Base-by-base conservation (phyloP, 2,113 vertebrate species). In the Muntiacus muntjak region DNA sequence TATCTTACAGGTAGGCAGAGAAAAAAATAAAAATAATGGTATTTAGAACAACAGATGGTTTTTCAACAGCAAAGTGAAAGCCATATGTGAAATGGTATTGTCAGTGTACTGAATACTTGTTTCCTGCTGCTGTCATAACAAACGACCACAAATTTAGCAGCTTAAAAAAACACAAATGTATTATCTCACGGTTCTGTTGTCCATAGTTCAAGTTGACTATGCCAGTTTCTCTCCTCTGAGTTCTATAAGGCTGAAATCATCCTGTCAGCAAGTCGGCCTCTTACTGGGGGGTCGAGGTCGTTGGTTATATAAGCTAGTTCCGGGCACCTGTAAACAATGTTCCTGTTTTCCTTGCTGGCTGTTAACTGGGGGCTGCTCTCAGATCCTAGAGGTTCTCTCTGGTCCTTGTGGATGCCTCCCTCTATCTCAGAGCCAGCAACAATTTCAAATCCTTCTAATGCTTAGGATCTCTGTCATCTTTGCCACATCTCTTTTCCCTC, bases 211-310 rank as follows among this genome's bases (percentile, higher is more conserved):
- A 43, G 47, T 7, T 47, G 62, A 28, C 47, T 91, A 33, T 52
- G 16, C 16, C 30, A 1, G 28, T 62, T 60, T 92, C 83, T 89
- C 58, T 88, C 21, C 47, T 96, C 47, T 74, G 76, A 91, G 30
- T 60, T 94, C 88, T 47, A 40, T 30, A 87, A 83, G 79, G 28
- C 55, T 96, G 62, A 95, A 93, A 93, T 26, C 71, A 86, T n/a
- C 21, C 40, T 84, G 74, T 87, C 25, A 60, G 15, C 40, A 79
- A 50, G 1, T 28, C 45, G 47, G 28, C 26, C 28, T 93, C 23
- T 64, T 64, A 57, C 17, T 45, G 50, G 33, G 33, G 87, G 33
- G 23, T 25, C 12, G 9, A 47, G 33, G 33, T 30, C 64, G 50
- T 78, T 87, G 52, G 55, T 71, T 71, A 40, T 11, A n/a, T 30